Conservation (phyloP, 2,113 vertebrate species). For the Vicugna pacos region DNA sequence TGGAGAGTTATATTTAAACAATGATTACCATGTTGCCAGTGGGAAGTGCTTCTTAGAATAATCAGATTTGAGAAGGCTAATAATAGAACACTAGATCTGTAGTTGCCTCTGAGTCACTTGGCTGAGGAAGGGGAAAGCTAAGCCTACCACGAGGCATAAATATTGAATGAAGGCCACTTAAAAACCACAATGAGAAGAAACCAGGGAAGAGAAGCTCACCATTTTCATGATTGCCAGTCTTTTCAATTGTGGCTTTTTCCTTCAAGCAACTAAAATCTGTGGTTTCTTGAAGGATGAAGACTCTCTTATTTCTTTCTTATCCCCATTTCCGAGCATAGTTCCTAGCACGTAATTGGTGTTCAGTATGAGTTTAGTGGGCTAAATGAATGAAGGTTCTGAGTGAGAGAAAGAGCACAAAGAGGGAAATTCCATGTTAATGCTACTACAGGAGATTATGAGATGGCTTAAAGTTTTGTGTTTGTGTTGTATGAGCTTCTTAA, state of each 20-base stretch:
- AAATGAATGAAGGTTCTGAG: slow-evolving; percentile 18
- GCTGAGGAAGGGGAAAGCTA: slow-evolving; percentile 48
- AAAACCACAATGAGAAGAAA: background rate
- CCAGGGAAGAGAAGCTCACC: background rate
- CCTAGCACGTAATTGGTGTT: background rate
- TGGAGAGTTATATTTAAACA: slow-evolving; percentile 79
- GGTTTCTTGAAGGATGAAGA: background rate
- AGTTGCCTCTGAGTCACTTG: slow-evolving; percentile 69
- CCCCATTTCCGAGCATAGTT: background rate
- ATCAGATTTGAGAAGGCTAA: slow-evolving; percentile 76
- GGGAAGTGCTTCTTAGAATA: slow-evolving; percentile 77
- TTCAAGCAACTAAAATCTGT: background rate
- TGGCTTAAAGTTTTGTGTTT: background rate
- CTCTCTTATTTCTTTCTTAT: slow-evolving; percentile 5
- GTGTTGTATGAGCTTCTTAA: background rate
- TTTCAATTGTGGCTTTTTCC: background rate
- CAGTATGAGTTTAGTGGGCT: background rate
- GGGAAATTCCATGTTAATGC: background rate
- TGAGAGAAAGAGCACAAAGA: background rate
- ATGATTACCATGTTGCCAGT: slow-evolving; percentile 77
- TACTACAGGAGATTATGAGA: background rate
- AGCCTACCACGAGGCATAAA: background rate
- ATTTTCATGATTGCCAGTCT: background rate
- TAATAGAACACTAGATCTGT: slow-evolving; percentile 65
- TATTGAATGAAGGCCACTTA: slow-evolving; percentile 32